These are phyloP conservation scores for Leucophenga maculata DNA, from an alignment of 2,888 invertebrate species.

Conservation along the genomic window DNA sequence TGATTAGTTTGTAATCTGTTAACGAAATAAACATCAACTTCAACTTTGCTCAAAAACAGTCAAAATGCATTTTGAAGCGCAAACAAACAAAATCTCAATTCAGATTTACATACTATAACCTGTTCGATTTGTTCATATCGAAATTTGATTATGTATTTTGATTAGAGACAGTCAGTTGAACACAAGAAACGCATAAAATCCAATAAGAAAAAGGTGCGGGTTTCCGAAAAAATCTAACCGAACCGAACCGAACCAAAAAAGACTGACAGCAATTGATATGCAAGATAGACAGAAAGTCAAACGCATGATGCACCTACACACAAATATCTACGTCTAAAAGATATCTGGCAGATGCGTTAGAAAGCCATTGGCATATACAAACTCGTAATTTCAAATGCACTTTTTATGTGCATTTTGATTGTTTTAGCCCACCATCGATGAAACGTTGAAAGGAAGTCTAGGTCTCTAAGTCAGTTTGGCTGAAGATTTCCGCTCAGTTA, in stretches of 20 bases:
- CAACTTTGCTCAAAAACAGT: not conserved
- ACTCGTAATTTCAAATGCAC: constrained; percentile 1
- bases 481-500: not conserved
- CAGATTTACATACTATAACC: constrained; percentile 11
- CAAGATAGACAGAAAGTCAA: constrained; percentile 20
- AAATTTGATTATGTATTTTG: constrained; percentile 2
- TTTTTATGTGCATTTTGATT: constrained; percentile 18
- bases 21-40: not conserved
- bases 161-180: not conserved
- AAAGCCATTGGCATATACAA: too few relatives aligned
- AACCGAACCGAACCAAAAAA: constrained; percentile 1
- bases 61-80: constrained; percentile 14
- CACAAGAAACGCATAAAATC: not conserved
- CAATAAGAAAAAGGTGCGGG: not conserved
- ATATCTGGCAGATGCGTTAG: not conserved
- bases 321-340: too few relatives aligned
- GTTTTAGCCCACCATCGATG: constrained; percentile 8
- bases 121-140: constrained; percentile 5
- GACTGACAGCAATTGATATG: constrained; percentile 24
- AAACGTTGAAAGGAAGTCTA: too few relatives aligned
- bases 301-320: constrained; percentile 13
- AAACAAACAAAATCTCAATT: constrained; percentile 20
- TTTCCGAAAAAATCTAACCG: not conserved
- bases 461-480: too few relatives aligned
- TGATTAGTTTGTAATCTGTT: constrained; percentile 25